Evolutionary conservation across 1,140 invertebrate species (phyloP).

Genomic region (Sycophaga agraensis): DNA sequence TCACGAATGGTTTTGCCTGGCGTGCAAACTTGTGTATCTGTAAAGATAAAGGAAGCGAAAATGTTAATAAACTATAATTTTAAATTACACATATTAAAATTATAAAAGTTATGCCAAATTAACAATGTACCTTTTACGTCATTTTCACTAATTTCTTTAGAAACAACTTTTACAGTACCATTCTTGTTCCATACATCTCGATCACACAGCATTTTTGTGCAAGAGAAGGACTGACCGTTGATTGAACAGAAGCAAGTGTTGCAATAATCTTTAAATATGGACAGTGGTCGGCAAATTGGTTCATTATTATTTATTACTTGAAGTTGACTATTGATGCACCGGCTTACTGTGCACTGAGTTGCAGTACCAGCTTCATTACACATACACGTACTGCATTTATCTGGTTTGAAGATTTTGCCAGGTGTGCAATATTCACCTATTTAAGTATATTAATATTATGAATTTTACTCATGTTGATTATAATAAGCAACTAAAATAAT

Average conservation of each 20-base stretch:
- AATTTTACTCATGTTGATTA: no score
- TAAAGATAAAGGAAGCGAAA: no score
- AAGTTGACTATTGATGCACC: not conserved
- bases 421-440: not conserved
- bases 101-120: no score
- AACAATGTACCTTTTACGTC: no score
- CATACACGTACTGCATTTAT: not conserved
- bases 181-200: conserved; percentile 5
- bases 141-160: not conserved
- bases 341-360: not conserved
- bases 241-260: not conserved
- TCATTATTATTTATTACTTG: no score
- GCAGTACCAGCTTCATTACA: not conserved
- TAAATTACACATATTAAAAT: not conserved
- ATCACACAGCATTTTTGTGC: conserved; percentile 8
- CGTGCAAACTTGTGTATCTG: no score
- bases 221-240: not conserved
- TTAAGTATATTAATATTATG: no score
- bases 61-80: no score
- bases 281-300: not conserved
- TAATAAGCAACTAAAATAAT: no score
- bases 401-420: not conserved
- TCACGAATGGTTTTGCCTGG: no score
- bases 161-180: not conserved
- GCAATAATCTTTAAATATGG: conserved; percentile 6